These are phyloP conservation scores for Macrochelys suwanniensis DNA, from an alignment of 2,797 vertebrate genomes.

Conservation along the genomic window DNA sequence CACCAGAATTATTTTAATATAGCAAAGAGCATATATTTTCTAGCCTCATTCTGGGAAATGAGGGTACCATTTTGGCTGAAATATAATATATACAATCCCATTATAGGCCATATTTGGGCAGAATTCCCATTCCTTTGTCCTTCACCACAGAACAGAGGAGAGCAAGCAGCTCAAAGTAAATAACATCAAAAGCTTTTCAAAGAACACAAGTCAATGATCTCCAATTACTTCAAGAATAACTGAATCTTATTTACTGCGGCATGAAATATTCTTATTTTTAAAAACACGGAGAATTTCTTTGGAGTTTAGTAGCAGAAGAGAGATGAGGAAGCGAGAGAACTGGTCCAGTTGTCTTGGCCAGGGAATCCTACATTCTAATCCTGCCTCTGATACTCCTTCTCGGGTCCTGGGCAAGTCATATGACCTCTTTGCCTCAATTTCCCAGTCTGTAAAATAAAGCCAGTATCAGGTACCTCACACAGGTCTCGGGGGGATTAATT, in stretches of 20 bases:
- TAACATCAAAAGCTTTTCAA: background rate
- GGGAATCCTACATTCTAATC: background rate
- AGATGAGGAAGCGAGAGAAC: background rate
- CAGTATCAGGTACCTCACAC: no score
- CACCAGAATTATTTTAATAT: background rate
- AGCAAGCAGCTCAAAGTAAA: background rate
- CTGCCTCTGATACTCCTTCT: no score
- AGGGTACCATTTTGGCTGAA: background rate
- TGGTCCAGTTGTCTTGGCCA: background rate
- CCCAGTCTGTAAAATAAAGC: no score
- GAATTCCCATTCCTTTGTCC: background rate
- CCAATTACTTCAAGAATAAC: background rate
- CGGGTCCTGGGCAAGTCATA: no score
- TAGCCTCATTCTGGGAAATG: background rate
- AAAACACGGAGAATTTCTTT: background rate
- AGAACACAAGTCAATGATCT: background rate
- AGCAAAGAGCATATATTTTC: background rate
- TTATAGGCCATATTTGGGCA: background rate
- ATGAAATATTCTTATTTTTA: background rate
- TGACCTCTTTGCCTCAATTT: no score
- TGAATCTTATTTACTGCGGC: background rate
- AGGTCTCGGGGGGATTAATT: no score
- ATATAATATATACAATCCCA: background rate
- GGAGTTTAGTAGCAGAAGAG: background rate
- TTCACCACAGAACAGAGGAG: background rate